phyloP scores from a whole-genome alignment of 1,140 invertebrate species.

The Pygmarrhopalites habei region DNA sequence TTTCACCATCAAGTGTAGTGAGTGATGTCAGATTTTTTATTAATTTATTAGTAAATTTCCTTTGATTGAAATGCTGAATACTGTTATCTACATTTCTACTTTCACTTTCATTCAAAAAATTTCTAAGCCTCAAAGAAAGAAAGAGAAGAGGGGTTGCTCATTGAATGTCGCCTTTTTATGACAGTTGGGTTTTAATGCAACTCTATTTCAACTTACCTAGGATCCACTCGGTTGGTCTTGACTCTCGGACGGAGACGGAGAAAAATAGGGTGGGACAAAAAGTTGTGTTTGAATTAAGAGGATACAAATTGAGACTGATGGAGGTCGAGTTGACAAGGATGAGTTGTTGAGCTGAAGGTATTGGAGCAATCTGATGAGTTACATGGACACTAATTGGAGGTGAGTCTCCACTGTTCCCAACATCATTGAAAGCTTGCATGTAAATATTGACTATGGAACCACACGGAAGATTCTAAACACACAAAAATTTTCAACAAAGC shows the following conservation, averaged over 20 bases:
- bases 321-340: conserved; percentile 26
- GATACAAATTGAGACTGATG: conserved; percentile 27
- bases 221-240: conserved; percentile 23
- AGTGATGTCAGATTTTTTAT: too few species aligned
- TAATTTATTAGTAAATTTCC: too few species aligned
- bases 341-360: conserved; percentile 22
- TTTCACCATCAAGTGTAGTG: too few species aligned
- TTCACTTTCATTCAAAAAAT: too few species aligned
- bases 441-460: conserved; percentile 32
- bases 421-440: conserved; percentile 34
- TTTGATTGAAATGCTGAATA: too few species aligned
- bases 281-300: conserved; percentile 26
- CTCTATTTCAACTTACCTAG: too few species aligned
- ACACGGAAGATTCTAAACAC: conserved; percentile 23
- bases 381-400: conserved; percentile 25
- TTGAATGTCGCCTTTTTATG: too few species aligned
- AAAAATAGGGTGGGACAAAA: conserved; percentile 23
- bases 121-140: too few species aligned
- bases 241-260: conserved; percentile 23
- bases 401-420: conserved; percentile 24
- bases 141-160: too few species aligned
- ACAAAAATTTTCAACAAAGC: too few species aligned
- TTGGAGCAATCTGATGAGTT: conserved; percentile 20
- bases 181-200: too few species aligned
- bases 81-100: too few species aligned